Conservation (phyloP, 2,797 vertebrate species). For the Nasua narica region DNA sequence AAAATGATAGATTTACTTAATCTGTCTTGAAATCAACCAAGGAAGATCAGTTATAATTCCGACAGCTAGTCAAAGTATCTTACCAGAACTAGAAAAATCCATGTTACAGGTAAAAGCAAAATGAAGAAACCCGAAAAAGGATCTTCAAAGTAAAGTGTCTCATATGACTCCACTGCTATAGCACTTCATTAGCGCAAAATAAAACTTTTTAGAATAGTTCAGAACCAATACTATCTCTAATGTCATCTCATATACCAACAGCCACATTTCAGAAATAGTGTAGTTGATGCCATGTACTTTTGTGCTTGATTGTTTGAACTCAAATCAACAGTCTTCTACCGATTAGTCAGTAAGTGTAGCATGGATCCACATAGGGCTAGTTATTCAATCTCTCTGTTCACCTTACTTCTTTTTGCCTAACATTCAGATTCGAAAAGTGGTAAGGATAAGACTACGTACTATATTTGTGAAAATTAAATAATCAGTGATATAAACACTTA, state of each 20-base stretch:
- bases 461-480: background rate
- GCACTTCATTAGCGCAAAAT: background rate
- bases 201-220: background rate
- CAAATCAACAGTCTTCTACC: background rate
- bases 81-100: background rate
- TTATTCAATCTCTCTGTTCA: background rate
- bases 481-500: background rate
- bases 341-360: background rate
- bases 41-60: background rate
- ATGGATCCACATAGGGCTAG: background rate
- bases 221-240: background rate
- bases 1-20: background rate
- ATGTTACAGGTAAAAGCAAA: background rate
- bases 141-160: background rate
- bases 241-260: rapidly evolving
- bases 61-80: background rate
- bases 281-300: background rate
- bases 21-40: background rate
- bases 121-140: background rate
- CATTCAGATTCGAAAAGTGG: background rate
- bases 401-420: background rate
- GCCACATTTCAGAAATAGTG: background rate
- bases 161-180: background rate
- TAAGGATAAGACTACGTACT: background rate
- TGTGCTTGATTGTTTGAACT: background rate